phyloP scores from a whole-genome alignment of 1,140 invertebrate genomes.

The Rhyacophila brunnea region DNA sequence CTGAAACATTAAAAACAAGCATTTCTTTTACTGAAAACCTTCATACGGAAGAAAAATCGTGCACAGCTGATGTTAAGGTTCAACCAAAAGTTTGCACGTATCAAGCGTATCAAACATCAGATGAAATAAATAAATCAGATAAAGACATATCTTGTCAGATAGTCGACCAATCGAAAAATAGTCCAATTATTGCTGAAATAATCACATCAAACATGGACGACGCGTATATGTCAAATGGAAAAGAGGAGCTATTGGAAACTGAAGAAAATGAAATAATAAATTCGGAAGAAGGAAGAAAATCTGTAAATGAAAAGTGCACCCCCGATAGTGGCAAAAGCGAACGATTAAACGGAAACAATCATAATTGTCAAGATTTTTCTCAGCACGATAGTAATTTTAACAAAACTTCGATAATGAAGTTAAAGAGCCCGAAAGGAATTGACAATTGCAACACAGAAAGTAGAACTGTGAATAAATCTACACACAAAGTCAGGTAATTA shows the following conservation, averaged over 20 bases:
- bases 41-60: too few relatives aligned
- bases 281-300: neutral
- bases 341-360: neutral
- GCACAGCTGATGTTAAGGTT: too few relatives aligned
- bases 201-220: slow-evolving; percentile 25
- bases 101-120: too few relatives aligned
- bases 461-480: too few relatives aligned
- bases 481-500: too few relatives aligned
- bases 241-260: slow-evolving; percentile 13
- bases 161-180: neutral
- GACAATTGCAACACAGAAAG: too few relatives aligned
- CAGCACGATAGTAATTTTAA: neutral
- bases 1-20: too few relatives aligned
- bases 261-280: slow-evolving; percentile 2
- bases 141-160: neutral
- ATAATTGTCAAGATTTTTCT: slow-evolving; percentile 1
- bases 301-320: neutral
- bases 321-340: neutral
- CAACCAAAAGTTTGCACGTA: too few relatives aligned
- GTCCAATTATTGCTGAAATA: slow-evolving; percentile 9
- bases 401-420: too few relatives aligned
- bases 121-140: too few relatives aligned
- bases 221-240: slow-evolving; percentile 29
- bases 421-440: too few relatives aligned
- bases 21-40: too few relatives aligned